Percentiles rank a stretch among this genome's conserved stretches.
These are phyloP conservation scores for Lagodon rhomboides DNA, from an alignment of 2,797 vertebrate species.

Conservation along the genomic window DNA sequence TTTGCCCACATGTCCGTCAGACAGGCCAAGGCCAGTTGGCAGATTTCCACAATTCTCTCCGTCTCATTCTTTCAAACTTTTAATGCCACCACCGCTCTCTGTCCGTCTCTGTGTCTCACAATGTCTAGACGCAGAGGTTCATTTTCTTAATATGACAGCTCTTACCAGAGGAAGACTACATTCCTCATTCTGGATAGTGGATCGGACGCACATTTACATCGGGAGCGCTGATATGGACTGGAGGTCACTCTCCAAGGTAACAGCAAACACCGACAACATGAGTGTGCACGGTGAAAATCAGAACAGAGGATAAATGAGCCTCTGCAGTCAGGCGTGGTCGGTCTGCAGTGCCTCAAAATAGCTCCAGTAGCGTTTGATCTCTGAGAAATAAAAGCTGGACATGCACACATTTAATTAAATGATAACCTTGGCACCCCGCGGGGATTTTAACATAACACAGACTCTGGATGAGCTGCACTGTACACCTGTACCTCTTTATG, in stretches of 20 bases:
- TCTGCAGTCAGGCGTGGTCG: conserved; percentile 14
- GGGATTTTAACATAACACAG: conserved; percentile 16
- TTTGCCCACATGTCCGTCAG: conserved; percentile 7
- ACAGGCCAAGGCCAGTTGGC: conserved; percentile 25
- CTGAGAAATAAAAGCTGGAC: conserved; percentile 18
- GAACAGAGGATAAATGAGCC: conserved; percentile 7
- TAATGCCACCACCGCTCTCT: not conserved
- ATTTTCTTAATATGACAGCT: conserved; percentile 92
- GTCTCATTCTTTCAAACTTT: conserved; percentile 20
- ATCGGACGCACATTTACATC: conserved; percentile 92
- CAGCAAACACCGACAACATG: conserved; percentile 26
- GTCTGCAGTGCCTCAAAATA: conserved; percentile 8
- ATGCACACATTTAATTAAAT: conserved; percentile 47
- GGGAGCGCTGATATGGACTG: conserved; percentile 93
- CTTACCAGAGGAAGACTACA: conserved; percentile 90
- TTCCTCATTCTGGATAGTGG: conserved; percentile 96
- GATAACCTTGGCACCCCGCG: conserved; percentile 28
- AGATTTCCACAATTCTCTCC: conserved; percentile 17
- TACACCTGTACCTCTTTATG: conserved; percentile 27
- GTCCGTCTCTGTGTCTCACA: conserved; percentile 18
- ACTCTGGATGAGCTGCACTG: conserved; percentile 23
- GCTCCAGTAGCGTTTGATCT: conserved; percentile 11
- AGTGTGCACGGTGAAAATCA: conserved; percentile 6
- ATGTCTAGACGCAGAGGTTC: conserved; percentile 88
- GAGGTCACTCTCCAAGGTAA: conserved; percentile 93